Conservation (phyloP, 2,113 vertebrate genomes). For the Capra hircus region DNA sequence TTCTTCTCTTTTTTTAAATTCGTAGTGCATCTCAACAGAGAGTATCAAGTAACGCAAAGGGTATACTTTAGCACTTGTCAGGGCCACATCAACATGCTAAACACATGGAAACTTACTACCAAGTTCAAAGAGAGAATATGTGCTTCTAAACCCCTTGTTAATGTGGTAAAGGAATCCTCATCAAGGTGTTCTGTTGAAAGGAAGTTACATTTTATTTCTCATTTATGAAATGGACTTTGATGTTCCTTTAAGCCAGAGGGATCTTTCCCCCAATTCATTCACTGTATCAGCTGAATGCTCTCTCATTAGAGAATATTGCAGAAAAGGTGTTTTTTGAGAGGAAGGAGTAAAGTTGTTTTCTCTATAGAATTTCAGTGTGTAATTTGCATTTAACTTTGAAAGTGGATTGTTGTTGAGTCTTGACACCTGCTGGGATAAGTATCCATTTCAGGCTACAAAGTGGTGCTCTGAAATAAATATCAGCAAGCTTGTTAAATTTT, state of each 20-base stretch:
- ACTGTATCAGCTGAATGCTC: slow-evolving; percentile 39
- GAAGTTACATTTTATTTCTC: slow-evolving; percentile 55
- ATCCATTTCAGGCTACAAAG: slow-evolving; percentile 78
- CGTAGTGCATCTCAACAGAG: not conserved
- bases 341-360: slow-evolving; percentile 6
- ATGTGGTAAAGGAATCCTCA: slow-evolving; percentile 44
- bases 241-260: slow-evolving; percentile 38
- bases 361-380: slow-evolving; percentile 68
- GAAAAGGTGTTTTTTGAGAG: not conserved
- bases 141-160: slow-evolving; percentile 46
- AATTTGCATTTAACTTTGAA: slow-evolving; percentile 73
- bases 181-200: slow-evolving; percentile 55
- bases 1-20: not conserved
- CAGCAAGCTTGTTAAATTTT: slow-evolving; percentile 70
- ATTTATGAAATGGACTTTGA: slow-evolving; percentile 65
- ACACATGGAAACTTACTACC: slow-evolving; percentile 57
- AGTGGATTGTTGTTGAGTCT: slow-evolving; percentile 66
- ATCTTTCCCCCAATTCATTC: slow-evolving; percentile 7
- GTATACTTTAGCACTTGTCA: slow-evolving; percentile 56
- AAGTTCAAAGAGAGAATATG: slow-evolving; percentile 61
- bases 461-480: slow-evolving; percentile 74
- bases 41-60: slow-evolving; percentile 62
- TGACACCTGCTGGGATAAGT: slow-evolving; percentile 75
- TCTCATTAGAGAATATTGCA: slow-evolving; percentile 34
- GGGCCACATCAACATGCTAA: slow-evolving; percentile 32